These are phyloP conservation scores for Bhutanitis thaidina DNA, from an alignment of 2,888 invertebrate genomes.

Conservation along the genomic window DNA sequence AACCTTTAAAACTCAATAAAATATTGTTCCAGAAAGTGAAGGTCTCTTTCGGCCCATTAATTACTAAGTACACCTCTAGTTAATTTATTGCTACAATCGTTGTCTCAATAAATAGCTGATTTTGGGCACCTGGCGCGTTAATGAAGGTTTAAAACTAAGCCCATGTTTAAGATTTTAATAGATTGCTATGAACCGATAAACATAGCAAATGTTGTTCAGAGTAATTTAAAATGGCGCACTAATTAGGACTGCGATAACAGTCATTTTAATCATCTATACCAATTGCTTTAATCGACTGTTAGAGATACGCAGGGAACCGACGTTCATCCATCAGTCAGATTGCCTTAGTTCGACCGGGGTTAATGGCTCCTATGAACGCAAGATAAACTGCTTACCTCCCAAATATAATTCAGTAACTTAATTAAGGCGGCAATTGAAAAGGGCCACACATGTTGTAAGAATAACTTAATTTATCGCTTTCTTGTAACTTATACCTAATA, in stretches of 20 bases:
- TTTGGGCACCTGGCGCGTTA: conserved; percentile 43
- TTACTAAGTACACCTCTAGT: conserved; percentile 54
- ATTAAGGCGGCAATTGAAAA: conserved; percentile 35
- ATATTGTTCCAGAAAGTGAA: conserved; percentile 58
- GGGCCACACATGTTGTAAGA: conserved; percentile 44
- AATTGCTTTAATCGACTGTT: conserved; percentile 23
- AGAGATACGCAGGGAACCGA: conserved; percentile 24
- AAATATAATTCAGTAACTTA: conserved; percentile 53
- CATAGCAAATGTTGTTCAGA: background rate
- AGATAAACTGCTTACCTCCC: conserved; percentile 56
- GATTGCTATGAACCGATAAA: background rate
- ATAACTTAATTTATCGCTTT: conserved; percentile 1
- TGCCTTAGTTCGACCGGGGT: conserved; percentile 34
- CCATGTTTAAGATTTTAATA: background rate
- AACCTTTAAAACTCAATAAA: conserved; percentile 58
- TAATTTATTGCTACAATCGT: conserved; percentile 53
- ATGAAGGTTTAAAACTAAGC: conserved; percentile 33
- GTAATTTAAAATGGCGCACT: conserved; percentile 19
- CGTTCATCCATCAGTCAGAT: conserved; percentile 45
- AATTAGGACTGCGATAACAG: conserved; percentile 23
- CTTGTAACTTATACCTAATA: background rate
- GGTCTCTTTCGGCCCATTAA: conserved; percentile 50
- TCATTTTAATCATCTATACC: conserved; percentile 21
- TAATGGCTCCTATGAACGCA: conserved; percentile 53
- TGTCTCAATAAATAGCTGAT: conserved; percentile 58